Evolutionary conservation across 2,888 invertebrate species (phyloP), one percentile per base, ranked within the genome.

Genomic region (Plebejus anna): DNA sequence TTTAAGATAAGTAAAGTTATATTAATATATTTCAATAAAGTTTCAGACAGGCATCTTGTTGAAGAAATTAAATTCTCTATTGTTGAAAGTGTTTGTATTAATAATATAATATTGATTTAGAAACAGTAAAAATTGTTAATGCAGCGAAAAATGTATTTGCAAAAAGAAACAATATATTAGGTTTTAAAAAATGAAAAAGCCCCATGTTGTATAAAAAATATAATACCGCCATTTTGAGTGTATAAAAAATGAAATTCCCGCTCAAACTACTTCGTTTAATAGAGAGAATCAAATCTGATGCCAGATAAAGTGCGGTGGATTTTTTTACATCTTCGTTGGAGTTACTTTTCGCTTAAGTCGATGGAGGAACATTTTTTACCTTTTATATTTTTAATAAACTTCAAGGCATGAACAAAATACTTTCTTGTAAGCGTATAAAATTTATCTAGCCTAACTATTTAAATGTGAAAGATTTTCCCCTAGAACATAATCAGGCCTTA

Each of bases 221-320:
- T 22, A 16, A 22, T 71, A n/a, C 28, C 22, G 38, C 1, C 71
- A 5, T 66, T 66, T 16, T 66, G 4, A 11, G 72, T 55, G 32
- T 55, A 73, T 73, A 55, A 47, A 73, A 73, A 73, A 55, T 16
- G 55, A 32, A 73, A 51, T 55, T 72, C 13, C 5, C 55, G 32
- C 51, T 16, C 55, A 42, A 72, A 76, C 47, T 76, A 72, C 76
- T 76, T n/a, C 42, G 71, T 72, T 38, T 72, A 72, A 76, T 76
- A 72, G 76, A 72, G 32, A 42, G 76, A 61, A 76, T 76, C 71
- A 76, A 76, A 76, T 13, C 59, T 76, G 76, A 76, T 76, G 72
- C 76, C 59, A 51, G 61, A 76, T 76, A 76, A 72, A 76, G 72
- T 36, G 71, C 72, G 42, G 59, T 59, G 72, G 72, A 61, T 76